Evolutionary conservation across 2,797 vertebrate genomes (phyloP).

Genomic region (Hippocampus kuda): DNA sequence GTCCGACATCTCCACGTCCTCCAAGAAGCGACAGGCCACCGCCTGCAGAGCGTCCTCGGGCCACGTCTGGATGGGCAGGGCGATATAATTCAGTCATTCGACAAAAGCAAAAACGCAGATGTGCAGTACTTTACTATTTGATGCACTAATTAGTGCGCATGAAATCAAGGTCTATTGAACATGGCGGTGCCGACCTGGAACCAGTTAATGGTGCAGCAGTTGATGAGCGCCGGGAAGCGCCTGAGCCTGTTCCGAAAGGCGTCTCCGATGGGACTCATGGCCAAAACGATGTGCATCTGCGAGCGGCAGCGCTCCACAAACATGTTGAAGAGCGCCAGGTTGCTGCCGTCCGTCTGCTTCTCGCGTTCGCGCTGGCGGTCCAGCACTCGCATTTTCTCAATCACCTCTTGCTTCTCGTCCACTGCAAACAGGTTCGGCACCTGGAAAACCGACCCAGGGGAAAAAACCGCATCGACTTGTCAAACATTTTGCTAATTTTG

Average conservation of each 20-base stretch:
- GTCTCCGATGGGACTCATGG: slow-evolving; percentile 89
- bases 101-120: too few relatives aligned
- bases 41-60: slow-evolving; percentile 85
- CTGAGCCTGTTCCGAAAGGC: slow-evolving; percentile 77
- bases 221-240: slow-evolving; percentile 89
- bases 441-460: slow-evolving; percentile 17
- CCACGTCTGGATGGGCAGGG: slow-evolving; percentile 67
- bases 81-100: too few relatives aligned
- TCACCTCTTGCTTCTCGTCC: slow-evolving; percentile 85
- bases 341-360: slow-evolving; percentile 82
- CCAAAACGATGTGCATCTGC: slow-evolving; percentile 81
- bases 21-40: slow-evolving; percentile 79
- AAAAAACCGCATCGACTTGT: neutral
- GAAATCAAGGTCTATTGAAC: too few relatives aligned
- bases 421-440: slow-evolving; percentile 81
- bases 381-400: slow-evolving; percentile 78
- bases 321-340: slow-evolving; percentile 82
- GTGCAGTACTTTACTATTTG: too few relatives aligned
- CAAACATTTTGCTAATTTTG: neutral
- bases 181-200: slow-evolving; percentile 74
- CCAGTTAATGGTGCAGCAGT: slow-evolving; percentile 96
- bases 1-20: slow-evolving; percentile 80
- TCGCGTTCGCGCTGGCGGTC: slow-evolving; percentile 76
- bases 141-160: too few relatives aligned
- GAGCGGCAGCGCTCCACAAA: slow-evolving; percentile 82